phyloP scores from a whole-genome alignment of 2,797 vertebrate genomes.

The Cirrhinus mrigala region DNA sequence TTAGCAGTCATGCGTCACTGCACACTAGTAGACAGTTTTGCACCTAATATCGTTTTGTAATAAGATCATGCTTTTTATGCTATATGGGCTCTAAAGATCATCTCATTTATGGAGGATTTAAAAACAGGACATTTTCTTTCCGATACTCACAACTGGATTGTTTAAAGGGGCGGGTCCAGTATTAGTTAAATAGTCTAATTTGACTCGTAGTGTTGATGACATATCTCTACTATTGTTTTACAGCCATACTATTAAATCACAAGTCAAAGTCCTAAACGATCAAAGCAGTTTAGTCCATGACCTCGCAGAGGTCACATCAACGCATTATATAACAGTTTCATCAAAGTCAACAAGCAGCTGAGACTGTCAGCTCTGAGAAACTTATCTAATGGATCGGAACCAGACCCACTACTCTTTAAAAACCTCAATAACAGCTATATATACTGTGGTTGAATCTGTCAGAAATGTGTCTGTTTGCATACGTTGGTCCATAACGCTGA shows the following conservation, averaged over 20 bases:
- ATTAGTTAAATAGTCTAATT: background rate
- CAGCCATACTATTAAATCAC: background rate
- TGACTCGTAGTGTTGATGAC: background rate
- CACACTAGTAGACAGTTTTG: background rate
- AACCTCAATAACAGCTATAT: background rate
- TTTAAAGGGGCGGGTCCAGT: background rate
- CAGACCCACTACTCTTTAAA: background rate
- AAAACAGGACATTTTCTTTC: background rate
- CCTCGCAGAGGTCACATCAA: conserved; percentile 30
- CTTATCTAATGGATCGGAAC: background rate
- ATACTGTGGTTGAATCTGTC: background rate
- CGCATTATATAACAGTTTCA: conserved; percentile 29
- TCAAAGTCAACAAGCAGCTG: conserved; percentile 1
- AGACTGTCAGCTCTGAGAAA: background rate
- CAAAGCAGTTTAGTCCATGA: background rate
- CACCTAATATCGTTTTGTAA: background rate
- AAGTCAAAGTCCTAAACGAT: conserved; percentile 35
- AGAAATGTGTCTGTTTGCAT: background rate
- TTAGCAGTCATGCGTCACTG: background rate
- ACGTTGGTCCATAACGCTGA: background rate
- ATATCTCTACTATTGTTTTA: background rate
- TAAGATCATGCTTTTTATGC: background rate
- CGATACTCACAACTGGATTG: background rate
- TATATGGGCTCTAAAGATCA: too few relatives aligned
- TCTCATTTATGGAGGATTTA: background rate